Evolutionary conservation across 2,797 vertebrate genomes (phyloP).

Genomic region (Myiotriccus ornatus): DNA sequence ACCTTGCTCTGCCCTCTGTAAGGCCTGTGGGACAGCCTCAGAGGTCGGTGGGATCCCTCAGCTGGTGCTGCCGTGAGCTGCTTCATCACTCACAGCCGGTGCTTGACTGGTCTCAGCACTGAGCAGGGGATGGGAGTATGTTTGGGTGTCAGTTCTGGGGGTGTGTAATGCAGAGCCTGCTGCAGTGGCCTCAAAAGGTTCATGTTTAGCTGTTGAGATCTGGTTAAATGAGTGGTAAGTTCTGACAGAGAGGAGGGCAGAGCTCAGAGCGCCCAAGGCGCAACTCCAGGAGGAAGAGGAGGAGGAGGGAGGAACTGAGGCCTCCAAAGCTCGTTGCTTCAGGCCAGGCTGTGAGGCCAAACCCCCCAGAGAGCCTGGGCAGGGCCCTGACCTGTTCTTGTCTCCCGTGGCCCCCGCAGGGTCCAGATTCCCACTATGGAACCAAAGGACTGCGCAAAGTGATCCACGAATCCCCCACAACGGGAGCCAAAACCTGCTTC

Average conservation of each 20-base stretch:
- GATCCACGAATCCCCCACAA: conserved; percentile 87
- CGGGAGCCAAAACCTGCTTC: conserved; percentile 94
- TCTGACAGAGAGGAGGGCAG: background rate
- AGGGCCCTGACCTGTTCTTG: background rate
- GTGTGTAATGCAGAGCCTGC: background rate
- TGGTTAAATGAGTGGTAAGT: background rate
- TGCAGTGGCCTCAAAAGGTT: background rate
- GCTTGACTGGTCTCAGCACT: background rate
- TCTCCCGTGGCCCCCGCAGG: conserved; percentile 69
- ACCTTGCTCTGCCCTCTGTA: background rate
- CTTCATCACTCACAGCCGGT: background rate
- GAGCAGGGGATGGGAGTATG: background rate
- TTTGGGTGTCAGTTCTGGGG: background rate
- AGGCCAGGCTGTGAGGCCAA: background rate
- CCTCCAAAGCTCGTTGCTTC: accelerated
- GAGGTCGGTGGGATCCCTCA: background rate
- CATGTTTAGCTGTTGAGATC: background rate
- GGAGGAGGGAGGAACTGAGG: background rate
- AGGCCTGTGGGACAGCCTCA: accelerated
- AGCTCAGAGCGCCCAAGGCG: background rate
- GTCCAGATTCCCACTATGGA: conserved; percentile 97
- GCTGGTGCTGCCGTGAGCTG: accelerated
- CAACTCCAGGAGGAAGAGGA: background rate
- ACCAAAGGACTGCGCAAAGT: conserved; percentile 98
- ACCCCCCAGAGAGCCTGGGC: background rate